A percentile compares a stretch with the other conserved stretches of the same genome.
These are phyloP conservation scores for Madoqua kirkii DNA, from an alignment of 2,113 vertebrate genomes.

Conservation along the genomic window DNA sequence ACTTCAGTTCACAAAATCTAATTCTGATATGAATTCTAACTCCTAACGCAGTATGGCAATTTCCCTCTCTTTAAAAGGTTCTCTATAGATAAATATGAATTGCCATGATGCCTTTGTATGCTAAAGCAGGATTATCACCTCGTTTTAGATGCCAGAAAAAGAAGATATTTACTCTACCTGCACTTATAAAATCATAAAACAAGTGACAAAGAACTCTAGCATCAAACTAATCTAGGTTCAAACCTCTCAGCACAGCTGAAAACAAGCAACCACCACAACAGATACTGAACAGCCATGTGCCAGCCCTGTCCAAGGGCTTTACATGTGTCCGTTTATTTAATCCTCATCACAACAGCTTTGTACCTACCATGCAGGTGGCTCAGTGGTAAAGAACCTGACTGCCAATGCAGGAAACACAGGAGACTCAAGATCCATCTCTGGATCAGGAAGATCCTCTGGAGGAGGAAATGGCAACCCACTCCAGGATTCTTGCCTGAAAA, in stretches of 20 bases:
- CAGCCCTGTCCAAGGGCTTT: not conserved
- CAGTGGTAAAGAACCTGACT: not conserved
- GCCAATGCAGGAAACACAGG: not conserved
- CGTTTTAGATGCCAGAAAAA: not conserved
- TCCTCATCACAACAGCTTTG: not conserved
- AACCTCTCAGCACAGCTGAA: not conserved
- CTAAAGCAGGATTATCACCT: not conserved
- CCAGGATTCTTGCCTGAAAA: not conserved
- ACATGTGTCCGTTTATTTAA: not conserved
- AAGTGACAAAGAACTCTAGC: not conserved
- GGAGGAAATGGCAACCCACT: not conserved
- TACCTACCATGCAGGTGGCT: not conserved
- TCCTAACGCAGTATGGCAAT: not conserved
- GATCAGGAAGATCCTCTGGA: not conserved
- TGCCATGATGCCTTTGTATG: not conserved
- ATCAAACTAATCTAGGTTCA: not conserved
- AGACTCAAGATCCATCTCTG: not conserved
- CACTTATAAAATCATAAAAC: not conserved
- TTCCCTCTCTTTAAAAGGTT: not conserved
- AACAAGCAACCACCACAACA: not conserved
- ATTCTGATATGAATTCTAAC: slow-evolving; percentile 1
- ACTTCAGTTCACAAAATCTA: not conserved
- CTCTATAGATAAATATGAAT: not conserved
- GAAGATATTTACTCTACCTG: not conserved
- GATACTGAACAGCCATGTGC: not conserved